phyloP scores from a whole-genome alignment of 2,797 vertebrate species.

The Mormyrops attenuatus region DNA sequence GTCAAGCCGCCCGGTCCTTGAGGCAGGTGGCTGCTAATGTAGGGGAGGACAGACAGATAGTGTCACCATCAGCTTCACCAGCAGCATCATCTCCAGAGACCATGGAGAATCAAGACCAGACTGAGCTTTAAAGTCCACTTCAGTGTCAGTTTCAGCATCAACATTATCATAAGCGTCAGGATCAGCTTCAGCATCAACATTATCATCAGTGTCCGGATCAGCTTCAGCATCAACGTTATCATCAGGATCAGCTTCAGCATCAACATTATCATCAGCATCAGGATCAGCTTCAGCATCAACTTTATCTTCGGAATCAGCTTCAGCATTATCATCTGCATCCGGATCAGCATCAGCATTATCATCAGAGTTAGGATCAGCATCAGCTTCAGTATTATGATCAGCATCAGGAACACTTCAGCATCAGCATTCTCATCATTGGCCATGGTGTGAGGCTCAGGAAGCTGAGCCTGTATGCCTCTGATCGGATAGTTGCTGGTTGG shows the following conservation, averaged over 20 bases:
- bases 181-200: neutral
- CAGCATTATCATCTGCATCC: neutral
- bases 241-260: neutral
- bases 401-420: too few species aligned
- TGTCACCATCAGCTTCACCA: neutral
- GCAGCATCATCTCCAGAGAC: neutral
- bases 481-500: neutral
- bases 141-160: neutral
- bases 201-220: neutral
- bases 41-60: slow-evolving; percentile 19
- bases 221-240: neutral
- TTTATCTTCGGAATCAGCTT: neutral
- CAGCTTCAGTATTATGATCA: too few species aligned
- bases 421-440: neutral
- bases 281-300: neutral
- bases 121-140: neutral
- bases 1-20: slow-evolving; percentile 94
- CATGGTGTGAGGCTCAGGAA: neutral
- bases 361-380: neutral
- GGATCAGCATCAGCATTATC: neutral
- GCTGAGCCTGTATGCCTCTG: neutral
- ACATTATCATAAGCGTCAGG: neutral
- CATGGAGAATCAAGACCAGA: neutral
- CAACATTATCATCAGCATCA: neutral
- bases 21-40: slow-evolving; percentile 92